Evolutionary conservation across 2,888 invertebrate genomes (phyloP).

Genomic region (Trissonchulus latispiculum): DNA sequence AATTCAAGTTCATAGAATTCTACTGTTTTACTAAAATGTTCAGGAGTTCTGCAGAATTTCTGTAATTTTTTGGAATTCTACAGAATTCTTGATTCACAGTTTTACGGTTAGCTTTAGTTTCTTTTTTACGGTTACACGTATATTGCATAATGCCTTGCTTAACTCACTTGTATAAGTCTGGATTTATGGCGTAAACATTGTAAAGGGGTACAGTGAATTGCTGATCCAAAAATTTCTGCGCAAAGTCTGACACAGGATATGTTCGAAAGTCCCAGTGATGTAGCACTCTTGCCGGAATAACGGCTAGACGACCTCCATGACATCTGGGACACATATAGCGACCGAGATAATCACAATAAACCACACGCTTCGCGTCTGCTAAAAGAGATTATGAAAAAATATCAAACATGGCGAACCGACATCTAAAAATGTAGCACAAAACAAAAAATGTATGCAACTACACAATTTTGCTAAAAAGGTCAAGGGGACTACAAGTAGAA

Average conservation of each 20-base stretch:
- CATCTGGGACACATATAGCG: conserved; percentile 74
- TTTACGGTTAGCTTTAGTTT: too few species aligned
- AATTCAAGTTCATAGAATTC: too few species aligned
- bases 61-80: too few species aligned
- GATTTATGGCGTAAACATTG: conserved; percentile 57
- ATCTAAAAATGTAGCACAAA: too few species aligned
- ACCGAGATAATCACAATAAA: conserved; percentile 70
- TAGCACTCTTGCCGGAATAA: conserved; percentile 53
- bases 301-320: conserved; percentile 62
- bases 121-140: too few species aligned
- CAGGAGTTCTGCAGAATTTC: too few species aligned
- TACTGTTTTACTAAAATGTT: too few species aligned
- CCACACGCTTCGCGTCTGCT: conserved; percentile 60
- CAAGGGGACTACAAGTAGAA: not conserved
- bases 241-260: conserved; percentile 53
- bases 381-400: too few species aligned
- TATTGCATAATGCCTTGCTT: too few species aligned
- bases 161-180: conserved; percentile 53
- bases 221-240: conserved; percentile 62
- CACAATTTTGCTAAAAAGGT: not conserved
- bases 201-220: conserved; percentile 66
- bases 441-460: conserved; percentile 19
- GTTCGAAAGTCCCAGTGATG: conserved; percentile 47
- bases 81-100: too few species aligned
- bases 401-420: too few species aligned